These are phyloP conservation scores for Linyphia triangularis DNA, from an alignment of 2,888 invertebrate species.

Conservation along the genomic window DNA sequence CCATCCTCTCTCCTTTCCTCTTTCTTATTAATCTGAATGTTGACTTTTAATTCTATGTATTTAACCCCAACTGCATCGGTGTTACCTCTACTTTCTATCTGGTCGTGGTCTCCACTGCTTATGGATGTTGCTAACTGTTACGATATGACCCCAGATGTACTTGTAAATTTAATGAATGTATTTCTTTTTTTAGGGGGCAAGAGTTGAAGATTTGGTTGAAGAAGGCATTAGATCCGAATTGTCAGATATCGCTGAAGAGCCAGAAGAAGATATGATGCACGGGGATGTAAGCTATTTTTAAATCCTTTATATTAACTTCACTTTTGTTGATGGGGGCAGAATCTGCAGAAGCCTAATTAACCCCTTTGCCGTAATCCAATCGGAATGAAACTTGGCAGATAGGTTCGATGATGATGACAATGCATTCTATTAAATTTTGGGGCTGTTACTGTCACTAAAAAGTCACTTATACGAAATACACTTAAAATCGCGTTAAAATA, in stretches of 20 bases:
- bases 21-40: background rate
- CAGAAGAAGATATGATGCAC: slow-evolving; percentile 78
- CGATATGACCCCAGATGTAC: background rate
- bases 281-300: slow-evolving; percentile 39
- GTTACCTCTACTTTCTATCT: slow-evolving; percentile 39
- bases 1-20: slow-evolving; percentile 13
- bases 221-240: slow-evolving; percentile 79
- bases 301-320: too few relatives aligned
- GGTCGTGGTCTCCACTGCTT: slow-evolving; percentile 65
- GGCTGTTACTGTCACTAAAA: too few relatives aligned
- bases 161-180: background rate
- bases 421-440: too few relatives aligned
- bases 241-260: slow-evolving; percentile 81
- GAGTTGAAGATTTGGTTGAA: slow-evolving; percentile 70
- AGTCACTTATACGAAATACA: too few relatives aligned
- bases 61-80: slow-evolving; percentile 47
- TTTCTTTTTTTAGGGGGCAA: slow-evolving; percentile 52
- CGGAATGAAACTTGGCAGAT: too few relatives aligned
- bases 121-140: slow-evolving; percentile 69
- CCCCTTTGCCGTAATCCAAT: too few relatives aligned
- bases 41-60: slow-evolving; percentile 5
- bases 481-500: too few relatives aligned
- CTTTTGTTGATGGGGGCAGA: too few relatives aligned
- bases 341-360: too few relatives aligned
- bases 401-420: too few relatives aligned